A percentile compares a stretch with the other conserved stretches of the same genome.
Conservation (phyloP, 2,888 invertebrate species). For the Andrena bicolor region DNA sequence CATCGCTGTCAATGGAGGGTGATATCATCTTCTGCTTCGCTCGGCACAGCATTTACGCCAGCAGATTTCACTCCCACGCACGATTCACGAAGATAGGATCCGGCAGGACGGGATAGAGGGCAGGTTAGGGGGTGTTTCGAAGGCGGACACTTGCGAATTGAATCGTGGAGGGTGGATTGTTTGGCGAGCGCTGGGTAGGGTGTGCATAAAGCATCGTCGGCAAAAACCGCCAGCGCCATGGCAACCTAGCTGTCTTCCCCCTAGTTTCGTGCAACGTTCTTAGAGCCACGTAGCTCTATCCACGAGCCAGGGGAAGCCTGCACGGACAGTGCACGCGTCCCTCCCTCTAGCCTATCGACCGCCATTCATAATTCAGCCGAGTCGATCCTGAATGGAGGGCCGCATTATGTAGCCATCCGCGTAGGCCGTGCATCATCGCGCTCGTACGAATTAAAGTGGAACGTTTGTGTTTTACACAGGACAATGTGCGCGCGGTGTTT, state of each 20-base stretch:
- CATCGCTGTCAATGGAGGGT: background rate
- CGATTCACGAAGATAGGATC: background rate
- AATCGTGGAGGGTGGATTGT: conserved; percentile 42
- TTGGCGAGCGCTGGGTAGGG: background rate
- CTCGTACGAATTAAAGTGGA: conserved; percentile 64
- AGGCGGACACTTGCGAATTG: conserved; percentile 22
- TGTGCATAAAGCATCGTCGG: background rate
- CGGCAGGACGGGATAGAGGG: background rate
- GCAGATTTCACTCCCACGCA: background rate
- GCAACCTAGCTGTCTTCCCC: conserved; percentile 18
- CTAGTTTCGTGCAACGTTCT: conserved; percentile 7
- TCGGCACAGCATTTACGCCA: background rate
- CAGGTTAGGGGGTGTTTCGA: background rate
- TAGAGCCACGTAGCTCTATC: conserved; percentile 65
- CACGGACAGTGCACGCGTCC: conserved; percentile 60
- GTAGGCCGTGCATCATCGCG: conserved; percentile 66
- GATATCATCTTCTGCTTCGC: background rate
- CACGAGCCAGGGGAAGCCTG: conserved; percentile 48
- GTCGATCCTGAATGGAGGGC: conserved; percentile 80
- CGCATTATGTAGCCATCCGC: conserved; percentile 68
- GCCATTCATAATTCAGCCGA: conserved; percentile 83
- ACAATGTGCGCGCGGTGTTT: background rate
- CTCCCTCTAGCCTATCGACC: conserved; percentile 79
- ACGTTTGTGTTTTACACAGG: conserved; percentile 51
- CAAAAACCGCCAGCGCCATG: background rate